Evolutionary conservation across 2,888 invertebrate species (phyloP), one percentile per base, ranked within the genome.

Genomic region (Endomychus coccineus): DNA sequence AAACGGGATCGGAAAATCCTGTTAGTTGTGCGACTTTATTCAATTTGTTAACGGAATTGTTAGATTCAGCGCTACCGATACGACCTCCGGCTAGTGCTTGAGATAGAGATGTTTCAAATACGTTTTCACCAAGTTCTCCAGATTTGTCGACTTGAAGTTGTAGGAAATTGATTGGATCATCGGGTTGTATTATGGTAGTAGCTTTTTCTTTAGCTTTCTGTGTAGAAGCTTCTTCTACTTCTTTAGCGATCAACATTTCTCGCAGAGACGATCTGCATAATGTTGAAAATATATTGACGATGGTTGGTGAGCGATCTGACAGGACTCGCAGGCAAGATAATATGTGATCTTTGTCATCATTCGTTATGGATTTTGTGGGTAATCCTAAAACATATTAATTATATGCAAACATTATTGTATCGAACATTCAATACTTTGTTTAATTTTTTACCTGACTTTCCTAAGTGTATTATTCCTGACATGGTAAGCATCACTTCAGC

Each of bases 1-100:
- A 99, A 42, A 99, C 96, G 0, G 98, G 97, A 73, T 99, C 98
- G 0, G 95, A 95, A 71, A 97, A 97, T 9, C 97, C 98, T 3
- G 98, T 97, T 56, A 99, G 73, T 66, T 98, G 98, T 21, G 94
- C 92, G 4, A 66, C 91, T 67, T 83, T 83, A 43, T 78, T 78
- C 11, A 80, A 59, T 50, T 76, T 78, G 48, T 70, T 78, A 27
- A 69, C 66, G 1, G 75, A 71, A 13, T 74, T 66, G n/a, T 69
- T 66, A 17, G 70, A 61, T 39, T 76, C 74, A 23, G 68, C 67
- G 11, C 58, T 58, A 3, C 57, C 55, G 11, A 40, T 36, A 28
- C 31, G 15, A 43, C 70, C 67, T 2, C 85, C 86, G 25, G 86
- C 85, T 40, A 95, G 73, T 1, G 94, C 95, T 59, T 88, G 90